Percentiles rank a stretch among this genome's conserved stretches.
These are phyloP conservation scores for Drosophila bocqueti DNA, from an alignment of 1,140 invertebrate genomes.

Conservation along the genomic window DNA sequence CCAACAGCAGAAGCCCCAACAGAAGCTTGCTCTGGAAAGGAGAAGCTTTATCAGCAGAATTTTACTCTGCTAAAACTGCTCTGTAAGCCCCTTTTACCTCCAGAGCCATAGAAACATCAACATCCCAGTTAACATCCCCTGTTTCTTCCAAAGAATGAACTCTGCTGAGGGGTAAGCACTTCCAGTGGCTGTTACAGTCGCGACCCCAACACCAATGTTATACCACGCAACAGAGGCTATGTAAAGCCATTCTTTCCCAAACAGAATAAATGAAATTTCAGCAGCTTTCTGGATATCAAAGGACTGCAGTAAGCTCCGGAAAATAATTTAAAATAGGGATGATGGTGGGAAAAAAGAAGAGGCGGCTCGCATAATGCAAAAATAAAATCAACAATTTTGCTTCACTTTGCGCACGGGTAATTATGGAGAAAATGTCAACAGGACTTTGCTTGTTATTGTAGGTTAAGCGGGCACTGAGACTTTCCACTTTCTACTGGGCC, in stretches of 20 bases:
- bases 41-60: constrained; percentile 5
- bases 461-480: constrained; percentile 73
- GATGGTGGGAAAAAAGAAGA: constrained; percentile 28
- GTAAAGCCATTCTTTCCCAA: constrained; percentile 13
- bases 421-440: constrained; percentile 82
- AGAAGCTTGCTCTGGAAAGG: neutral
- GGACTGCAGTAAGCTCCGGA: constrained; percentile 31
- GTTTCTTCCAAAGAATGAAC: constrained; percentile 66
- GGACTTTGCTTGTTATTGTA: constrained; percentile 74
- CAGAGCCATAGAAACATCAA: neutral
- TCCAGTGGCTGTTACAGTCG: constrained; percentile 53
- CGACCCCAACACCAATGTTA: constrained; percentile 3
- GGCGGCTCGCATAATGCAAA: constrained; percentile 62
- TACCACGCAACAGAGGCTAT: neutral
- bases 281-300: constrained; percentile 35
- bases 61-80: neutral
- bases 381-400: constrained; percentile 83
- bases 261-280: constrained; percentile 40
- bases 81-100: constrained; percentile 8
- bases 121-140: neutral
- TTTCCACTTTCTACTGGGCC: constrained; percentile 59
- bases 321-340: constrained; percentile 34
- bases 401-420: constrained; percentile 79
- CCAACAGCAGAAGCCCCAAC: neutral
- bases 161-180: constrained; percentile 31